Base-by-base conservation (phyloP, 1,140 invertebrate species). In the Venturia canescens region DNA sequence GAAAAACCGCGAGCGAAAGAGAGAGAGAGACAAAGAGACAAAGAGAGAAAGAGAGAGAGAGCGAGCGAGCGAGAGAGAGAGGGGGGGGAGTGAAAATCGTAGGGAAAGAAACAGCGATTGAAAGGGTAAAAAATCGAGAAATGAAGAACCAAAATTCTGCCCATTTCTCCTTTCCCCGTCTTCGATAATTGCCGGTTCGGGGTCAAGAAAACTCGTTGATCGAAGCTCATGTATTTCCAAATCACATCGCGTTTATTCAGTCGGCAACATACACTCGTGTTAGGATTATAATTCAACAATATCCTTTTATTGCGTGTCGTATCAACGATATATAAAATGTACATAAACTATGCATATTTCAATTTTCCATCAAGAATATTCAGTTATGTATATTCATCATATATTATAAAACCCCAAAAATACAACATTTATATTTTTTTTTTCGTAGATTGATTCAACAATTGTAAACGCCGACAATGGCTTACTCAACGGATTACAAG, bases 121-220 rank as follows among this genome's bases (percentile, higher is more conserved):
- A 34, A 34, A 34, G 71, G 38, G 21, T 53, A 80, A 78, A 85
- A 85, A 84, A 84, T 81, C 82, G 53, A 70, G 84, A 83, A 82
- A 53, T 53, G 15, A 53, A 53, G 15, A 11, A 16, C n/a, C 50
- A 3, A 53, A n/a, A 53, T 31, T 34, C 31, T 7, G 31, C 3
- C 31, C 3, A 3, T 34, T 34, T 34, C 31, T 34, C 7, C 31
- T 34, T 34, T 34, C 7, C 31, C 0, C 13, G 13, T 44, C 13
- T 44, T 44, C 38, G 34, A 9, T 34, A 34, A 44, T 44, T 11
- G 38, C 13, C 5, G 38, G 13, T 44, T 44, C 78, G 31, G 26
- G 31, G 57, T 57, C 76, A 85, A 80, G 27, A 15, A 29, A 72
- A 72, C 27, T 3, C 50, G 2, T 72, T n/a, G 11, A 3, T 72